Evolutionary conservation across 2,888 invertebrate genomes (phyloP).

Genomic region (Agrenia bidenticulata): DNA sequence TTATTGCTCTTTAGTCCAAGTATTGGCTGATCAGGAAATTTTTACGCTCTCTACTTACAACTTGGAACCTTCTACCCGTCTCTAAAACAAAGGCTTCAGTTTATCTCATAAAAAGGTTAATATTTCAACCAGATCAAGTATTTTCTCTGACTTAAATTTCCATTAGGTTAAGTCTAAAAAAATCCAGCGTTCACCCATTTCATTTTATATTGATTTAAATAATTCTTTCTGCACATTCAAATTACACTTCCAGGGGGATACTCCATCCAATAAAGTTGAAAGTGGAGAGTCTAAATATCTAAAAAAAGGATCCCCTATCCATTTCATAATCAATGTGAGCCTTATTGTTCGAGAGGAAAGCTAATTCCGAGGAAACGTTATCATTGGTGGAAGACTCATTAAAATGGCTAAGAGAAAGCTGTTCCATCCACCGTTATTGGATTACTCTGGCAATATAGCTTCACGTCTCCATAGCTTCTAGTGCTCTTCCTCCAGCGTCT

Average conservation of each 20-base stretch:
- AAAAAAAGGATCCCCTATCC: too few relatives aligned
- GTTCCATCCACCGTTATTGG: conserved; percentile 15
- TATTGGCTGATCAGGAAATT: conserved; percentile 42
- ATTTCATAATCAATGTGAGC: background rate
- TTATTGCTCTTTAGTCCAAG: conserved; percentile 37
- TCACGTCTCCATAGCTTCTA: conserved; percentile 8
- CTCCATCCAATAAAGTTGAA: too few relatives aligned
- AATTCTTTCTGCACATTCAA: conserved; percentile 5
- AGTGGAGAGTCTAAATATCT: too few relatives aligned
- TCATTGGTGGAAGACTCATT: conserved; percentile 20
- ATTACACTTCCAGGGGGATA: conserved; percentile 1
- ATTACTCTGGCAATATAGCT: conserved; percentile 15
- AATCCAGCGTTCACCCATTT: background rate
- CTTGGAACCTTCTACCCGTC: conserved; percentile 16
- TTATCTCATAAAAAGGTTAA: conserved; percentile 2
- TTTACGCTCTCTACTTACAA: conserved; percentile 33
- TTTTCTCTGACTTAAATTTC: conserved; percentile 9
- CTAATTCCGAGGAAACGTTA: conserved; percentile 21
- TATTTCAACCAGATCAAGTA: background rate
- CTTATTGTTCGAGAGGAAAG: conserved; percentile 18
- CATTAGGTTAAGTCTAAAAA: background rate
- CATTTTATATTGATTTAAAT: conserved; percentile 10
- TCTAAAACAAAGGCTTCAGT: background rate
- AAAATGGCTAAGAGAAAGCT: conserved; percentile 19
- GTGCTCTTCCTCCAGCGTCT: conserved; percentile 1